Conservation (phyloP, 2,888 invertebrate genomes). For the Glyphotaelius pellucidus region DNA sequence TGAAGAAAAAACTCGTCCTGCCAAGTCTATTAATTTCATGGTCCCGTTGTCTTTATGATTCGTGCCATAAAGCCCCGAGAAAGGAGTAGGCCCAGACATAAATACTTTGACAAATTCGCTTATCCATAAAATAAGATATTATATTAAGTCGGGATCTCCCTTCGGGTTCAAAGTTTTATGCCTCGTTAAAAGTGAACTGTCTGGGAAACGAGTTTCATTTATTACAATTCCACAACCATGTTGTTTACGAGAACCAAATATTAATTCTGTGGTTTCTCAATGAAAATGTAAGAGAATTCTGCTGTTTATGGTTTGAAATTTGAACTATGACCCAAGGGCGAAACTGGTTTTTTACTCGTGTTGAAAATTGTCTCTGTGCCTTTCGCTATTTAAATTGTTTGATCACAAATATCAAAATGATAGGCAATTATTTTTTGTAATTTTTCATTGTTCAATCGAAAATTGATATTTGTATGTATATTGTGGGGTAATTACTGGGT, state of each 20-base stretch:
- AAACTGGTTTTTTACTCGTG: not conserved
- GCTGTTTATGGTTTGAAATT: not conserved
- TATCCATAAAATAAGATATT: constrained; percentile 38
- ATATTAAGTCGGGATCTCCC: not conserved
- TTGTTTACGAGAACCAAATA: constrained; percentile 3
- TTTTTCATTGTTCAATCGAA: too few species aligned
- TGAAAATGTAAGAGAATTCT: not conserved
- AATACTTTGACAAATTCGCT: constrained; percentile 10
- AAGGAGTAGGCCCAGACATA: not conserved
- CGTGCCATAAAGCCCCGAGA: not conserved
- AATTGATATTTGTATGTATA: too few species aligned
- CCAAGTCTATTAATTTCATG: not conserved
- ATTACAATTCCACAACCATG: not conserved
- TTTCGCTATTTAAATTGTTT: not conserved
- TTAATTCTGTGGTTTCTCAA: not conserved
- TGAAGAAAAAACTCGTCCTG: not conserved
- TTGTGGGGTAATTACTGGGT: too few species aligned
- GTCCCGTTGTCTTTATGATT: not conserved
- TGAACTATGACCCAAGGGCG: not conserved
- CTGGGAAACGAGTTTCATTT: not conserved
- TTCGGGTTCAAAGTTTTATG: constrained; percentile 28
- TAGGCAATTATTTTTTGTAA: too few species aligned
- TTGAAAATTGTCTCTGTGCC: not conserved
- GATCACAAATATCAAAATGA: too few species aligned
- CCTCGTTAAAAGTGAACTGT: constrained; percentile 17